These are phyloP conservation scores for Basileuterus tristriatus DNA, from an alignment of 2,797 vertebrate species.

Conservation along the genomic window DNA sequence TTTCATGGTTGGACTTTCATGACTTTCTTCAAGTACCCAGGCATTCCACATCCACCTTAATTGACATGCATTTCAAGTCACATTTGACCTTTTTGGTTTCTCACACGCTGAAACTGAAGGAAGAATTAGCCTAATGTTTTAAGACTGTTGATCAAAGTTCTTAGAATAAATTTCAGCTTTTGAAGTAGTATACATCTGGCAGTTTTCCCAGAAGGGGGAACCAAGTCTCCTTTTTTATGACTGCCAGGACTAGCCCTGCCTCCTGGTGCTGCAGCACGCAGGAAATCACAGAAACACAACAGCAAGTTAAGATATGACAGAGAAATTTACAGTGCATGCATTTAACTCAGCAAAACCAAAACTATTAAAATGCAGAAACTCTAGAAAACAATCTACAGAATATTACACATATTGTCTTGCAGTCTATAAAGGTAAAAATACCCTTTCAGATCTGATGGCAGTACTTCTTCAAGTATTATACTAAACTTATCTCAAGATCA, in stretches of 20 bases:
- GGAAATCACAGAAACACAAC: not conserved
- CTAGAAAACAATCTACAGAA: not conserved
- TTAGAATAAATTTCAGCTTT: slow-evolving; percentile 34
- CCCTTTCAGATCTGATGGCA: not conserved
- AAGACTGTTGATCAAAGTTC: slow-evolving; percentile 60
- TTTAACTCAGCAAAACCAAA: not conserved
- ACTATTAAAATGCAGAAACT: not conserved
- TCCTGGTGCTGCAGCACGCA: not conserved
- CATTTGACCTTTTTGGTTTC: slow-evolving; percentile 48
- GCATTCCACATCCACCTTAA: slow-evolving; percentile 24
- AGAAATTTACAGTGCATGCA: not conserved
- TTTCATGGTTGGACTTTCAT: not conserved
- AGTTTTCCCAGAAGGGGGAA: slow-evolving; percentile 60
- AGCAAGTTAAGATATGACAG: not conserved
- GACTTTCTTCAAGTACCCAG: slow-evolving; percentile 13
- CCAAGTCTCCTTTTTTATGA: not conserved
- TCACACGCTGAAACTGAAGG: slow-evolving; percentile 21
- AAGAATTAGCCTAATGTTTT: slow-evolving; percentile 55
- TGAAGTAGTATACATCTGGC: slow-evolving; percentile 38
- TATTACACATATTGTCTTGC: not conserved
- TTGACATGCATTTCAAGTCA: slow-evolving; percentile 38
- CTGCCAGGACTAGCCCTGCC: not conserved
- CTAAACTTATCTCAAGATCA: not conserved
- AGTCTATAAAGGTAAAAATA: not conserved
- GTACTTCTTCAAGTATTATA: not conserved